Percentiles rank a stretch among this genome's conserved stretches.
Conservation (phyloP, 2,888 invertebrate species). For the Sarcophaga variegata region DNA sequence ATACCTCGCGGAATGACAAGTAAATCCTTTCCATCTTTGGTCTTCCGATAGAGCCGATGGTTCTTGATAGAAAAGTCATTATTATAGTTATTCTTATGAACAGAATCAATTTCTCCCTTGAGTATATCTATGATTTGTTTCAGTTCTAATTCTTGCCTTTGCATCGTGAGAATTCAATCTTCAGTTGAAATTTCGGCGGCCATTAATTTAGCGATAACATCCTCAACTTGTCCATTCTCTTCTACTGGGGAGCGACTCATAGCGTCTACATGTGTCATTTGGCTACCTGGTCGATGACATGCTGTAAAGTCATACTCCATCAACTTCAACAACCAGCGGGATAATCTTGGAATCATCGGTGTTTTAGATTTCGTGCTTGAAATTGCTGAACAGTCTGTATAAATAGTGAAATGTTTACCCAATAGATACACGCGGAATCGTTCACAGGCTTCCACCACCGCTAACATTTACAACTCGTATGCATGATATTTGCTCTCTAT, state of each 20-base stretch:
- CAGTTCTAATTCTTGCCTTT: conserved; percentile 52
- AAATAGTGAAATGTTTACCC: too few relatives aligned
- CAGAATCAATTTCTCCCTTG: neutral
- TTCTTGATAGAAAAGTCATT: too few relatives aligned
- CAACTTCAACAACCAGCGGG: conserved; percentile 59
- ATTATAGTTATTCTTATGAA: too few relatives aligned
- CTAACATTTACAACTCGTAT: conserved; percentile 78
- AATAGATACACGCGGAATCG: conserved; percentile 71
- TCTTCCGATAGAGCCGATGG: too few relatives aligned
- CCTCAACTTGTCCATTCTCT: conserved; percentile 47
- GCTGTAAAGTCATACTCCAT: conserved; percentile 69
- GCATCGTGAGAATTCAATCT: too few relatives aligned
- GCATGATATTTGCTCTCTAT: conserved; percentile 74
- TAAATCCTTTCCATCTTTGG: too few relatives aligned
- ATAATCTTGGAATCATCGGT: conserved; percentile 73
- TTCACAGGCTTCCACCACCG: conserved; percentile 75
- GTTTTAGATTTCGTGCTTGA: conserved; percentile 72
- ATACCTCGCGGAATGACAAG: too few relatives aligned
- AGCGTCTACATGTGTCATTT: conserved; percentile 65
- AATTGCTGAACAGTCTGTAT: conserved; percentile 73
- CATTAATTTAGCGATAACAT: conserved; percentile 53
- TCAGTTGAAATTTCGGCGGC: conserved; percentile 44
- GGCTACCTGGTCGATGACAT: conserved; percentile 63
- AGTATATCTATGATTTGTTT: conserved; percentile 41
- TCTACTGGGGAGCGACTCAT: conserved; percentile 29